Evolutionary conservation across 2,113 vertebrate genomes (phyloP).

Genomic region (Dasyurus viverrinus): DNA sequence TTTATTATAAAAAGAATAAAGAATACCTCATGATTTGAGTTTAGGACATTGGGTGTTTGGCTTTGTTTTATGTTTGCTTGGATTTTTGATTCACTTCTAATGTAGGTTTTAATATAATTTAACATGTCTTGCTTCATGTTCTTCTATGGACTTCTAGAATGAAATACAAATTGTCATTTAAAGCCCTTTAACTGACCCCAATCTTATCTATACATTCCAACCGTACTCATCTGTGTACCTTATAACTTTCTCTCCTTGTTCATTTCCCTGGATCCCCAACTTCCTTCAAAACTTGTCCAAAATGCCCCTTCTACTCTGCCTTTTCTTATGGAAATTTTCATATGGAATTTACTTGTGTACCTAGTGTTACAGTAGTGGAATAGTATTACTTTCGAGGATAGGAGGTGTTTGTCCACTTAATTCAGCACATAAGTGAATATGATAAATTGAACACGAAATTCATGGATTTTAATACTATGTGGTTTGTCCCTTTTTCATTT

Average conservation of each 20-base stretch:
- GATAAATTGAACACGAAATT: not conserved
- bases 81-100: no score
- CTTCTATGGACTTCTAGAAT: not conserved
- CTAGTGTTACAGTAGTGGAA: no score
- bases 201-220: not conserved
- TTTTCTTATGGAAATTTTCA: not conserved
- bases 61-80: no score
- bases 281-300: not conserved
- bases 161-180: not conserved
- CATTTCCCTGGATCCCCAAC: not conserved
- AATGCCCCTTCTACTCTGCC: not conserved
- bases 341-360: no score
- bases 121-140: not conserved
- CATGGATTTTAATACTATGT: not conserved
- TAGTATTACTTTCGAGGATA: no score
- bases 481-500: not conserved
- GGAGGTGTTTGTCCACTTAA: no score
- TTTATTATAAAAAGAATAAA: no score
- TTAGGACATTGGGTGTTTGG: no score
- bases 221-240: not conserved
- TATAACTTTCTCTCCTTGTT: not conserved
- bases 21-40: no score
- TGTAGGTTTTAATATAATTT: no score
- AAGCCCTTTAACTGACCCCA: not conserved
- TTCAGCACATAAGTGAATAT: no score